Conservation (phyloP, 2,888 invertebrate species). For the Lochmaea crataegi region DNA sequence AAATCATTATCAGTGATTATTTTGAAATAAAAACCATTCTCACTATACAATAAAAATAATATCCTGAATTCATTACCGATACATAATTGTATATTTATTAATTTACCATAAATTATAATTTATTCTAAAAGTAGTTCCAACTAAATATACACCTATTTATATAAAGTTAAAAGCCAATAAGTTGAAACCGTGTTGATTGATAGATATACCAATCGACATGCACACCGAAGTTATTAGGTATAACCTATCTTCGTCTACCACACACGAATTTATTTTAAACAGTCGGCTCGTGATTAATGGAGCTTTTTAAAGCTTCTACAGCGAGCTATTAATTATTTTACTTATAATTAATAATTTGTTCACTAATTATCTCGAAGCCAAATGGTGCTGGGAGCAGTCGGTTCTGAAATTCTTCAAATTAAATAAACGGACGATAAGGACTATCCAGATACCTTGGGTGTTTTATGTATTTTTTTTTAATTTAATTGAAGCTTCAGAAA, state of each 20-base stretch:
- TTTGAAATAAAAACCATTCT: too few species aligned
- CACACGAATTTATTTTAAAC: slow-evolving; percentile 39
- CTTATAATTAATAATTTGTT: slow-evolving; percentile 44
- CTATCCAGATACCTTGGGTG: slow-evolving; percentile 1
- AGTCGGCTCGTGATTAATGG: slow-evolving; percentile 41
- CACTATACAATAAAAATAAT: too few species aligned
- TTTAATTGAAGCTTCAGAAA: background rate
- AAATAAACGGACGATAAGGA: slow-evolving; percentile 7
- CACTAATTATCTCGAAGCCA: slow-evolving; percentile 33
- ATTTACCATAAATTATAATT: too few species aligned
- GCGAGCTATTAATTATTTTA: slow-evolving; percentile 40
- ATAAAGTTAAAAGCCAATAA: slow-evolving; percentile 24
- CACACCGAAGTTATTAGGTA: slow-evolving; percentile 34
- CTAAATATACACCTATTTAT: background rate
- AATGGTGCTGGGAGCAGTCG: slow-evolving; percentile 28
- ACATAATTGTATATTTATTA: too few species aligned
- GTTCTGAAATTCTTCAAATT: slow-evolving; percentile 9
- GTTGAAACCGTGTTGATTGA: slow-evolving; percentile 33
- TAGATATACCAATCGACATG: slow-evolving; percentile 28
- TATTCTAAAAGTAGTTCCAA: background rate
- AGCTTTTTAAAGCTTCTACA: slow-evolving; percentile 39
- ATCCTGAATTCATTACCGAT: too few species aligned
- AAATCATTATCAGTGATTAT: too few species aligned
- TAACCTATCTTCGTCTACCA: slow-evolving; percentile 35
- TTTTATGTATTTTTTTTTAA: background rate